phyloP scores from a whole-genome alignment of 2,888 invertebrate genomes.

The Lasioglossum marginatum region DNA sequence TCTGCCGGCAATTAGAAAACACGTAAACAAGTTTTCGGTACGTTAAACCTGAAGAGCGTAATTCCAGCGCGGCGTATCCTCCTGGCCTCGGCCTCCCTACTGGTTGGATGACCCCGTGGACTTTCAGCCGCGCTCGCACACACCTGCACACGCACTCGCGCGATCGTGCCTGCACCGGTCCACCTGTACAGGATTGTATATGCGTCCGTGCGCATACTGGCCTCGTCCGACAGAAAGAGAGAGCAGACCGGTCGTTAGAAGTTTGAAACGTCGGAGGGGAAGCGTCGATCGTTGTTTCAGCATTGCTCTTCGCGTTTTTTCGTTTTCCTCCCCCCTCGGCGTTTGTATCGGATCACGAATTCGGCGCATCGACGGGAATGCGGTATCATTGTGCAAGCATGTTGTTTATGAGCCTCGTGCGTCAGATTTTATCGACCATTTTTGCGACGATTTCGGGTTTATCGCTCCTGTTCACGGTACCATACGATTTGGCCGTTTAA shows the following conservation, averaged over 20 bases:
- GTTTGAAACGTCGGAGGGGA: slow-evolving; percentile 55
- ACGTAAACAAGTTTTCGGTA: slow-evolving; percentile 74
- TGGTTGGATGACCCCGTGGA: slow-evolving; percentile 71
- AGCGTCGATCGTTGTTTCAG: slow-evolving; percentile 61
- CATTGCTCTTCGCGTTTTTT: slow-evolving; percentile 33
- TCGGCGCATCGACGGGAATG: slow-evolving; percentile 1
- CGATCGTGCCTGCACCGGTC: neutral
- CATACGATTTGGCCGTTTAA: neutral
- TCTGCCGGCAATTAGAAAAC: slow-evolving; percentile 67
- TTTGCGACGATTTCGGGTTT: neutral
- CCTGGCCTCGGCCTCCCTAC: slow-evolving; percentile 46
- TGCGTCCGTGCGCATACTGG: slow-evolving; percentile 33
- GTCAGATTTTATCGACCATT: neutral
- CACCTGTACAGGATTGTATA: neutral
- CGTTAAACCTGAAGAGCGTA: slow-evolving; percentile 71
- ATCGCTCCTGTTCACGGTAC: neutral
- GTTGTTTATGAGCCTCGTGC: neutral
- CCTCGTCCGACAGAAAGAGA: slow-evolving; percentile 66
- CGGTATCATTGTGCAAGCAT: neutral
- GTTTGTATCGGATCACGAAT: neutral
- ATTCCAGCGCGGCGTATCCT: slow-evolving; percentile 64
- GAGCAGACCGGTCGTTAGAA: slow-evolving; percentile 70
- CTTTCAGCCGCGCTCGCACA: slow-evolving; percentile 57
- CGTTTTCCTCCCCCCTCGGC: neutral
- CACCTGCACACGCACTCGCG: slow-evolving; percentile 28